Evolutionary conservation across 1,140 invertebrate species (phyloP).

Genomic region (Zaprionus vittiger): DNA sequence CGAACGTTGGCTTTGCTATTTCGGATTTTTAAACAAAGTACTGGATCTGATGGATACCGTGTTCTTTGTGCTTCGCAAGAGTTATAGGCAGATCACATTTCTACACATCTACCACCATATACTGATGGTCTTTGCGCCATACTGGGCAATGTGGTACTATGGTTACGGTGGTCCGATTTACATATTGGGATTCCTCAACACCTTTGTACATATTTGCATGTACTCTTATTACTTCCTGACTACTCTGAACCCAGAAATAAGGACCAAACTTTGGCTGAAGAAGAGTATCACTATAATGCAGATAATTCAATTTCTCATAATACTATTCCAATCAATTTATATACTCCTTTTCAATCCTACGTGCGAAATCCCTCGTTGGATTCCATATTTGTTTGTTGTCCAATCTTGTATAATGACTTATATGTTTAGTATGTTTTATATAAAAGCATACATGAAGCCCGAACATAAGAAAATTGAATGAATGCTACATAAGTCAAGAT

Average conservation of each 20-base stretch:
- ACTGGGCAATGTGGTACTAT: not conserved
- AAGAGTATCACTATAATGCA: slow-evolving; percentile 92
- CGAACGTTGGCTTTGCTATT: slow-evolving; percentile 29
- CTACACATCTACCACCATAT: slow-evolving; percentile 94
- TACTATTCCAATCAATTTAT: slow-evolving; percentile 87
- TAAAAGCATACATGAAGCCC: slow-evolving; percentile 34
- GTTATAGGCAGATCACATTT: slow-evolving; percentile 91
- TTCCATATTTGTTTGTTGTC: slow-evolving; percentile 86
- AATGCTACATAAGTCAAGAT: not conserved
- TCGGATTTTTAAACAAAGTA: slow-evolving; percentile 51
- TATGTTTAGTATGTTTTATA: slow-evolving; percentile 93
- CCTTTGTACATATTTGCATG: slow-evolving; percentile 92
- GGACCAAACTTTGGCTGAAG: slow-evolving; percentile 92
- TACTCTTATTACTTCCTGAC: slow-evolving; percentile 90
- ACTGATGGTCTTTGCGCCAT: slow-evolving; percentile 50
- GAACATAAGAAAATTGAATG: not conserved
- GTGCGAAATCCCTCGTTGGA: slow-evolving; percentile 88
- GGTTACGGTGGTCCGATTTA: slow-evolving; percentile 87
- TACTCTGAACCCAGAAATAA: slow-evolving; percentile 87
- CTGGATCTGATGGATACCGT: slow-evolving; percentile 89
- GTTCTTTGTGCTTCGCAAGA: slow-evolving; percentile 94
- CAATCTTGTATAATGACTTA: slow-evolving; percentile 86
- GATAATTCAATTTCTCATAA: slow-evolving; percentile 90
- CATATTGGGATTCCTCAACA: slow-evolving; percentile 90
- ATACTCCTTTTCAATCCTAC: slow-evolving; percentile 87